Base-by-base conservation (phyloP, 2,113 vertebrate species). In the Trematomus loennbergii region DNA sequence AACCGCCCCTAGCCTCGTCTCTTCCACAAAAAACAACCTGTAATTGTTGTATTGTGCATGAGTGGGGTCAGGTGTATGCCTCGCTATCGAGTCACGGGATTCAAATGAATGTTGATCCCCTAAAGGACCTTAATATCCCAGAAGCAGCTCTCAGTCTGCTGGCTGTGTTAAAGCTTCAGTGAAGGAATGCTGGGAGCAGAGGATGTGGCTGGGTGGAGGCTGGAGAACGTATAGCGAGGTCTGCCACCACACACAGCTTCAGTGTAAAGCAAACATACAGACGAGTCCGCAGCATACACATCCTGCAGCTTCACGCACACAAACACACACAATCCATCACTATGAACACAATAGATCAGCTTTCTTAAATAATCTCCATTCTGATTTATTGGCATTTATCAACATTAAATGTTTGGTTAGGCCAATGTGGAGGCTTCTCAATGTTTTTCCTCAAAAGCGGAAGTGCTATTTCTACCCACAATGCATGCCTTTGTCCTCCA, bases 201-300 rank as follows among this genome's bases (percentile, higher is more conserved):
- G 85, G 78, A 86, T 71, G 58, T 82, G 73, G 74, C 63, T 66
- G 73, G 77, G 36, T 88, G 79, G 84, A 84, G 73, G 77, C 25
- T 88, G 79, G 13, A 66, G 43, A 74, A 82, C 33, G 16, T 82
- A 90, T 68, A 62, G 64, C 62, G 16, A 46, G 73, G 68, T 43
- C 29, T 29, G 29, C 29, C 29, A 29, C 29, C 29, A 29, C 18
- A 88, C 40, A 60, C 77, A 48, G 87, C 50, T 82, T 67, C 63
- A 25, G 59, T n/a, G 72, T 77, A 93, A 90, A 88, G 80, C 81
- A 89, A 91, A 95, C 89, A 93, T n/a, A 68, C 74, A 54, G 65
- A 81, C 25, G 40, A 71, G 65, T 85, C 61, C 60, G 61, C 83
- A 85, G 72, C 60, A 65, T 71, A 90, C 92, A 94, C 89, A 88